These are phyloP conservation scores for Montipora cactus DNA, from an alignment of 64 coral and sea anemone species.

Conservation along the genomic window DNA sequence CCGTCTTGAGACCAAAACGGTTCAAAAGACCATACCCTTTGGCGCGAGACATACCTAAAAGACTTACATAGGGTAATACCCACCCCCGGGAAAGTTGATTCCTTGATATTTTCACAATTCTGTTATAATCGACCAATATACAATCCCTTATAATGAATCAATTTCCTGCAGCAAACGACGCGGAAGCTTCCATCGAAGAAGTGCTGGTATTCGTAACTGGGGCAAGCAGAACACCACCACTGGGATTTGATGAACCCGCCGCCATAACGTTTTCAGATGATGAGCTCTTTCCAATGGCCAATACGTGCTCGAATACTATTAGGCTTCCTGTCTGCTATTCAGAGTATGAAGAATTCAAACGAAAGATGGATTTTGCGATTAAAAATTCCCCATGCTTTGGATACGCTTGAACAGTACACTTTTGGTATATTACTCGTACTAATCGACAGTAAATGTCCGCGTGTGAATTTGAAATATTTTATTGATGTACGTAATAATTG, in stretches of 20 bases:
- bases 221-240: background rate
- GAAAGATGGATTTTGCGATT: background rate
- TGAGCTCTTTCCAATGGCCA: background rate
- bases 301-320: background rate
- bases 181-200: background rate
- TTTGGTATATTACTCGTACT: background rate
- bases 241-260: background rate
- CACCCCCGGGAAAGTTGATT: background rate
- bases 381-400: constrained; percentile 8
- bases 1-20: too few species aligned
- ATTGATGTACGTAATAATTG: background rate
- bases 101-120: background rate
- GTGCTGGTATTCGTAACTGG: background rate
- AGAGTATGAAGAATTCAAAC: constrained; percentile 9
- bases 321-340: background rate
- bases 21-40: too few species aligned
- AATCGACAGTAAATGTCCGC: background rate
- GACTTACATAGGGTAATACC: too few species aligned
- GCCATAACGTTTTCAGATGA: constrained; percentile 2
- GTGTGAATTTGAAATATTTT: background rate
- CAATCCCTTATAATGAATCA: constrained; percentile 8
- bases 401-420: background rate
- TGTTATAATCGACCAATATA: background rate
- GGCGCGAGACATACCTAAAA: too few species aligned
- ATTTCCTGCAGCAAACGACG: background rate